Base-by-base conservation (phyloP, 2,797 vertebrate genomes). In the Intellagama lesueurii region DNA sequence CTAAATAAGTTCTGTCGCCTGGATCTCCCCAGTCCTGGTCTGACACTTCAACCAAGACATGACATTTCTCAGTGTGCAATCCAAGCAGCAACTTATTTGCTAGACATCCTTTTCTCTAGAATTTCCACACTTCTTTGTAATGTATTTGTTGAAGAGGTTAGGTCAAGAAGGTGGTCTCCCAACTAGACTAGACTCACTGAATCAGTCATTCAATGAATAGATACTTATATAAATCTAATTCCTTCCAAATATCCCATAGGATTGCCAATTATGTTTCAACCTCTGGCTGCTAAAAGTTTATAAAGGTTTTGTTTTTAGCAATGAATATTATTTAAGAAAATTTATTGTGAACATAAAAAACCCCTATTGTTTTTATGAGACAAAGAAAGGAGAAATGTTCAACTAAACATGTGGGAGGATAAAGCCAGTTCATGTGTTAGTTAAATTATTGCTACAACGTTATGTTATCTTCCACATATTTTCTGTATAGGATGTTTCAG, bases 361-460 rank as follows among this genome's bases (percentile, higher is more conserved):
- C 14, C 0, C 1, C 49, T 22, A 79, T 14, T 77, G 28, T 44
- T 7, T 56, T 44, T 6, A 26, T 87, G 30, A 90, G 60, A 47
- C 35, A 28, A 7, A 32, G 30, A 28, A 40, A 40, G 26, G 26
- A 78, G 40, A 56, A 56, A 79, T 81, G 26, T 81, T 70, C 12
- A 56, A 5, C 66, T 49, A 66, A 90, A 83, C 32, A 69, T n/a
- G 16, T 11, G 56, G 79, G 32, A 75, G 88, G 87, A 73, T 87
- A 76, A 80, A 40, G 30, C 30, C 68, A 89, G 64, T 90, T 80
- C 79, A 28, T 60, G 14, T 17, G 16, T 35, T 60, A 4, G 87
- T 82, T 89, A 24, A 80, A 32, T 69, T 83, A 89, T 77, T 28
- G 60, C 44, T 87, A 8, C 5, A 40, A 1, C 93, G 86, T 52